Evolutionary conservation across 1,140 invertebrate genomes (phyloP).

Genomic region (Cotesia typhae): DNA sequence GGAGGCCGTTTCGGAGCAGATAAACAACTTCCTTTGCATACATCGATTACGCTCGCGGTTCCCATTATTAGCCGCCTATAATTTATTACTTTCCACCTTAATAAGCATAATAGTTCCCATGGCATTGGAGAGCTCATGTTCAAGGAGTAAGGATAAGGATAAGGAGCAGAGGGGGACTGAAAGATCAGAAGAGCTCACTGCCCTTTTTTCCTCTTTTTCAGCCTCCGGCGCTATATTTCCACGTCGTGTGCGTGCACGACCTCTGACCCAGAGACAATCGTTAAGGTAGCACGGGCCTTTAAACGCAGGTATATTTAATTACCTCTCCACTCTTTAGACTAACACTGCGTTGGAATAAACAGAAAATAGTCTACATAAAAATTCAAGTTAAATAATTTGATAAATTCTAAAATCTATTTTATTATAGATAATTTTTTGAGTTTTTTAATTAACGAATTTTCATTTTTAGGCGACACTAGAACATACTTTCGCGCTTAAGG

Average conservation of each 20-base stretch:
- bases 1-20: constrained; percentile 28
- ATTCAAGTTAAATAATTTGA: no score
- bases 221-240: constrained; percentile 49
- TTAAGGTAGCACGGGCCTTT: constrained; percentile 59
- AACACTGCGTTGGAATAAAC: no score
- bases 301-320: constrained; percentile 62
- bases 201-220: constrained; percentile 1
- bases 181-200: constrained; percentile 15
- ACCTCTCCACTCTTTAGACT: constrained; percentile 41
- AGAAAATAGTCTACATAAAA: no score
- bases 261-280: constrained; percentile 63
- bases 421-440: no score
- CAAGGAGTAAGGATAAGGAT: neutral
- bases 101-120: constrained; percentile 66
- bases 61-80: constrained; percentile 63
- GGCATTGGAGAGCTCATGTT: constrained; percentile 46
- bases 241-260: constrained; percentile 48
- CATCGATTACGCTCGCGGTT: constrained; percentile 60
- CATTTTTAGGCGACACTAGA: no score
- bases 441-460: no score
- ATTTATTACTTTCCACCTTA: constrained; percentile 67
- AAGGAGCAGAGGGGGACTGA: neutral
- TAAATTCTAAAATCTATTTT: no score
- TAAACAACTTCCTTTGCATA: constrained; percentile 62
- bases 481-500: neutral